These are phyloP conservation scores for Periplaneta americana DNA, from an alignment of 1,140 invertebrate species.

Conservation along the genomic window DNA sequence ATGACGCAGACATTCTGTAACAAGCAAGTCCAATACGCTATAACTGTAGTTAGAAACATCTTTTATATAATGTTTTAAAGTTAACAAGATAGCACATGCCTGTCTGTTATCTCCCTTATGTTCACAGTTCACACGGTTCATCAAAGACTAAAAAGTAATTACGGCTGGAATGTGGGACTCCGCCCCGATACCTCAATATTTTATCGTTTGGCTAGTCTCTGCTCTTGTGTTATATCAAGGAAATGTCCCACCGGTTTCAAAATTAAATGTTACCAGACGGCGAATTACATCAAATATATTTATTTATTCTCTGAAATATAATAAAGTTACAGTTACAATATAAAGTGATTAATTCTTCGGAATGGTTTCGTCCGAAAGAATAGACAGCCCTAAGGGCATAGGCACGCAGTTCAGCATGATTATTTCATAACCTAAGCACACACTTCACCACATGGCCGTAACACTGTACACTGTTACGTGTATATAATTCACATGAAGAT, in stretches of 20 bases:
- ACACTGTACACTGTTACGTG: neutral
- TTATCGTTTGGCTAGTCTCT: neutral
- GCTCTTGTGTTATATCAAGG: neutral
- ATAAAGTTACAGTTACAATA: neutral
- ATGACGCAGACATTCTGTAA: neutral
- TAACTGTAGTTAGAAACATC: neutral
- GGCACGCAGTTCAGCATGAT: neutral
- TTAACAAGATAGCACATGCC: neutral
- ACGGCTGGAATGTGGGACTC: neutral
- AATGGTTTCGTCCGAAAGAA: neutral
- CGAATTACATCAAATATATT: neutral
- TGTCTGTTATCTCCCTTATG: neutral
- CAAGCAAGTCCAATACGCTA: neutral
- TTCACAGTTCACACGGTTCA: neutral
- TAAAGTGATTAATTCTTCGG: neutral
- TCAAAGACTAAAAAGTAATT: neutral
- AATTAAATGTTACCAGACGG: neutral
- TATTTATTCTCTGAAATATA: neutral
- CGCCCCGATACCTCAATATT: neutral
- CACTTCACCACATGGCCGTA: too few relatives aligned
- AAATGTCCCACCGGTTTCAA: neutral
- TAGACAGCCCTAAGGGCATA: too few relatives aligned
- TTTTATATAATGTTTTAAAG: neutral
- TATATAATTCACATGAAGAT: neutral
- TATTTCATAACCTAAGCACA: neutral